Base-by-base conservation (phyloP, 2,113 vertebrate genomes). In the Suncus etruscus region DNA sequence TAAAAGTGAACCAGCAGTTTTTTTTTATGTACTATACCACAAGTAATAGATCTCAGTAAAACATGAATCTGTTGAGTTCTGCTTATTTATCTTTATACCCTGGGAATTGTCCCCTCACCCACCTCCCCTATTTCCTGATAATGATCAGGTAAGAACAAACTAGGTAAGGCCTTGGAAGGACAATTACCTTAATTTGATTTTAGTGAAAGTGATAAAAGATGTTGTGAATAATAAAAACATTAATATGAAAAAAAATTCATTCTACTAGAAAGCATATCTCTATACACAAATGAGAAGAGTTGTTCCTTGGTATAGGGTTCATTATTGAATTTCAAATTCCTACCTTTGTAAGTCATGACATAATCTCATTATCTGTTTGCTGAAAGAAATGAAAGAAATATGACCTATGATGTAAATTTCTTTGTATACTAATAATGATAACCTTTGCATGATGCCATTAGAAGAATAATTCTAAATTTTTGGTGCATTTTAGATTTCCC, bases 301-400 rank as follows among this genome's bases (percentile, higher is more conserved):
- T 84, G 39, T 39, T 27, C 70, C 32, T 16, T 31, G 22, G 8
- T 48, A 22, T 58, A 87, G 27, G 29, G 8, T 73, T 69, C 39
- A 89, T 20, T 72, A 7, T 20, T 80, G 31, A 73, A 50, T 45
- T 1, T 3, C 83, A 89, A 89, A 66, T 90, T 84, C 51, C 20
- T 47, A 82, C 18, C 32, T 50, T 1, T 47, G 29, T 58, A 25
- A 1, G 58, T 87, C 32, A 74, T 8, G 74, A 47, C 6, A 51
- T 50, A 73, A 45, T 86, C 27, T 79, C 61, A 83, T 24, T 4
- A 70, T 78, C 31, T 78, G 8, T 85, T 91, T 77, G 48, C 79
- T 92, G 39, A 73, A 86, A 45, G 61, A 90, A 89, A 48, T 91
- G 39, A 72, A 82, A 70, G 88, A 83, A 51, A 72, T 83, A 15